Base-by-base conservation (phyloP, 2,888 invertebrate species). In the Athrips mouffetella region DNA sequence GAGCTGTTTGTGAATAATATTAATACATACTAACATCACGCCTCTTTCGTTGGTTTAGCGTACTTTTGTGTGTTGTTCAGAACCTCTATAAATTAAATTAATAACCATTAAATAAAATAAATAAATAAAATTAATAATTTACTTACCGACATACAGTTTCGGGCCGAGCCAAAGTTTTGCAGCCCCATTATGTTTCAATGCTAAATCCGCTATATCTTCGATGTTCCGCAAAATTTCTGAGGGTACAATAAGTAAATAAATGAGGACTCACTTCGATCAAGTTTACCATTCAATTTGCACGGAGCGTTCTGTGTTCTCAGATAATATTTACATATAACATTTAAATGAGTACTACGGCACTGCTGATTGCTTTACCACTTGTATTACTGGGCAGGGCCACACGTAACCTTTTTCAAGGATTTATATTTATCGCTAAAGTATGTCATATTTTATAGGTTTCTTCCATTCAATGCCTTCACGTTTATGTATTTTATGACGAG, bases 131-230 rank as follows among this genome's bases (percentile, higher is more conserved):
- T 7, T 27, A 45, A 1, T 20, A 57, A 11, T 79, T 70, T 63
- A 11, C 80, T 70, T 63, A 84, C 85, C 83, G 3, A 84, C 62
- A 49, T 84, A 84, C 27, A 85, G 53, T 57, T 82, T 83, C 1
- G 81, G 79, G 0, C 85, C 85, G 1, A 84, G 70, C 85, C 84
- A 84, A 40, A 84, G 15, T 53, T 84, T 84, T 1, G 69, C 70
- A n/a, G 64, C 62, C 2, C 76, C 75, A 46, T 73, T 76, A 47
- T 77, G 62, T 53, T 64, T 58, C 2, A 63, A 46, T 1, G 79
- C 74, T 29, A 80, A 35, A 1, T 63, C 29, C 16, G 76, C 81
- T 13, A 83, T 50, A 16, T 65, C 54, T 56, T 76, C 62, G n/a
- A 85, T 41, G 45, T 78, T 82, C 44, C 69, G 65, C 6, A 80